Percentiles rank a stretch among this genome's conserved stretches.
phyloP scores from a whole-genome alignment of 2,888 invertebrate species.

The Habrosyne pyritoides region DNA sequence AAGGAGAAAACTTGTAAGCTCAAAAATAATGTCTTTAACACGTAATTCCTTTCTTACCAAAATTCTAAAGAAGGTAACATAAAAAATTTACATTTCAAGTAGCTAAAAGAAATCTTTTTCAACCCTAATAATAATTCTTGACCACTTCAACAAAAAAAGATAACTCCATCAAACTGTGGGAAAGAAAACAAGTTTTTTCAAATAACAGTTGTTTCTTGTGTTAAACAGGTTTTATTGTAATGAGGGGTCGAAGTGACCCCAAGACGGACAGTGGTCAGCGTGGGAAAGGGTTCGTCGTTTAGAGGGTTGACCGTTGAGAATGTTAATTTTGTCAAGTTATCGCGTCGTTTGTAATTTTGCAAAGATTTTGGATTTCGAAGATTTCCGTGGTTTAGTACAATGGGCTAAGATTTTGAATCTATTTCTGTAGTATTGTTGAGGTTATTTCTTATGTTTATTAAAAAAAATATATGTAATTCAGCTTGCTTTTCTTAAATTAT shows the following conservation, averaged over 20 bases:
- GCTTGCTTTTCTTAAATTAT: too few species aligned
- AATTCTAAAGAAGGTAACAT: too few species aligned
- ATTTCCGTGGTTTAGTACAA: background rate
- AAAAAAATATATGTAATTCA: too few species aligned
- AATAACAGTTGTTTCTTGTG: constrained; percentile 25
- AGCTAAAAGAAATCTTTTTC: background rate
- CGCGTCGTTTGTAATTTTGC: constrained; percentile 22
- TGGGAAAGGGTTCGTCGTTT: constrained; percentile 49
- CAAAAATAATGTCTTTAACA: too few species aligned
- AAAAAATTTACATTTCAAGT: background rate
- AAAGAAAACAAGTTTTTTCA: constrained; percentile 57
- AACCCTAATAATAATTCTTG: background rate
- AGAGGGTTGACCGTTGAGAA: constrained; percentile 13
- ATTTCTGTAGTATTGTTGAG: background rate
- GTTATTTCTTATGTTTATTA: too few species aligned
- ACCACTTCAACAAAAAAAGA: constrained; percentile 12
- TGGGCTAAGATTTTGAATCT: background rate
- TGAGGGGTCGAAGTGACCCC: constrained; percentile 48
- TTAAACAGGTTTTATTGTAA: constrained; percentile 42
- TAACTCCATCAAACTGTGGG: constrained; percentile 35
- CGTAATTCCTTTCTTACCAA: too few species aligned
- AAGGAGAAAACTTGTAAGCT: too few species aligned
- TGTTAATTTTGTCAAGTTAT: constrained; percentile 20
- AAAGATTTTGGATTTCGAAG: background rate
- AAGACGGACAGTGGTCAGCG: constrained; percentile 63